Evolutionary conservation across 2,797 vertebrate genomes (phyloP), one percentile per base, ranked within the genome.

Genomic region (Silurus lanzhouensis): DNA sequence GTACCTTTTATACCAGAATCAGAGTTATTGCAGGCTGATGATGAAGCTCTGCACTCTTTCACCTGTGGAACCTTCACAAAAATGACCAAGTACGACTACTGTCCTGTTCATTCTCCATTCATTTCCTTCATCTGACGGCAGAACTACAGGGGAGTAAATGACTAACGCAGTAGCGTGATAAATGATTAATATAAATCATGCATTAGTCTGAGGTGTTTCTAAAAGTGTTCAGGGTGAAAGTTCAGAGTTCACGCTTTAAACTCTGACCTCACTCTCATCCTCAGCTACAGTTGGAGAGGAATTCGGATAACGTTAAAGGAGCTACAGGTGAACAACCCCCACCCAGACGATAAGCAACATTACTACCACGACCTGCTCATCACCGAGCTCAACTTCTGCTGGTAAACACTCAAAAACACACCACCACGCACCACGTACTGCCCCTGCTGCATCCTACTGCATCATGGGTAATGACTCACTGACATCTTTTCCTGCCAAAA

Each of bases 301-400:
- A 95, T 92, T 90, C 92, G 94, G 9, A 96, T 97, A 31, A 96
- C 97, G 0, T 95, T 97, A 87, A 97, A 96, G 90, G 94, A 95
- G 58, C 91, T 96, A 66, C 84, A 89, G 82, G 88, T 0, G 80
- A 89, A 70, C 90, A 5, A 72, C 90, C 46, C 92, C 88, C 20
- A 88, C 13, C 14, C 82, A 17, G 90, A 46, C 55, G 87, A 90
- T 60, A 88, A 89, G 83, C 91, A 90, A 4, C 88, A 88, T 13
- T 68, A 86, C 20, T 91, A 94, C 25, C 87, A 91, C 0, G 96
- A 97, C 89, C 92, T 97, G 20, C 90, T 97, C 0, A 89, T 96
- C 83, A 92, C 94, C 0, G 97, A 97, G 87, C 96, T 96, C 86
- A 91, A 96, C 12, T 93, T 94, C 46, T 93, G 95, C 90, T 95